phyloP scores from a whole-genome alignment of 2,888 invertebrate genomes.

The Cephus sareptanus region DNA sequence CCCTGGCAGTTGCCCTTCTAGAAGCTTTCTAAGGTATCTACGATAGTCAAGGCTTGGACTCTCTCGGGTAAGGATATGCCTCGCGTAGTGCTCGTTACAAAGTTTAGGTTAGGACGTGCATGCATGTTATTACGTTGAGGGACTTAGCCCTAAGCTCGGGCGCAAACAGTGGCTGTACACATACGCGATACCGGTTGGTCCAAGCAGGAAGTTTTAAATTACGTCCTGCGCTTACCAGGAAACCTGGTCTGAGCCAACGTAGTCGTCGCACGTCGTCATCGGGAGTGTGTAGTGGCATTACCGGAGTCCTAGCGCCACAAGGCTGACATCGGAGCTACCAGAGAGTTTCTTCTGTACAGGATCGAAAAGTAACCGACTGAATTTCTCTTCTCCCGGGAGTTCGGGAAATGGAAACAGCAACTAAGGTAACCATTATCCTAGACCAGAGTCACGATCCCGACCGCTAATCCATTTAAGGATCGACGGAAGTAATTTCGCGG shows the following conservation, averaged over 20 bases:
- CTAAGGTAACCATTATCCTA: not conserved
- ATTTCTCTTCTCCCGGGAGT: not conserved
- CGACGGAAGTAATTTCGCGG: constrained; percentile 25
- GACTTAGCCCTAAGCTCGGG: constrained; percentile 47
- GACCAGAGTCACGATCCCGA: not conserved
- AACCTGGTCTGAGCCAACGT: not conserved
- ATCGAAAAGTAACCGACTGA: not conserved
- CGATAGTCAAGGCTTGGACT: not conserved
- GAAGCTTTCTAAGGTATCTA: not conserved
- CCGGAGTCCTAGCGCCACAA: not conserved
- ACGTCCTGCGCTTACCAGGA: not conserved
- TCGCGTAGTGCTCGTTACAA: constrained; percentile 45
- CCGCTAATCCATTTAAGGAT: constrained; percentile 9
- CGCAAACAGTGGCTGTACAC: constrained; percentile 41
- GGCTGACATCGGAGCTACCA: not conserved
- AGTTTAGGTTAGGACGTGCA: constrained; percentile 46
- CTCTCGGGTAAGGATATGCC: constrained; percentile 7
- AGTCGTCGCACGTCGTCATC: not conserved
- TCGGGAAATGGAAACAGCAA: not conserved
- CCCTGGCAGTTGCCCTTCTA: not conserved
- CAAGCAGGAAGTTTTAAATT: not conserved
- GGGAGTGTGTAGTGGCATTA: not conserved
- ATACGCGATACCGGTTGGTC: constrained; percentile 25
- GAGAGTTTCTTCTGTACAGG: not conserved
- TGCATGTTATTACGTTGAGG: constrained; percentile 50